Base-by-base conservation (phyloP, 2,797 vertebrate species). In the Mormyrus hasselquistii region DNA sequence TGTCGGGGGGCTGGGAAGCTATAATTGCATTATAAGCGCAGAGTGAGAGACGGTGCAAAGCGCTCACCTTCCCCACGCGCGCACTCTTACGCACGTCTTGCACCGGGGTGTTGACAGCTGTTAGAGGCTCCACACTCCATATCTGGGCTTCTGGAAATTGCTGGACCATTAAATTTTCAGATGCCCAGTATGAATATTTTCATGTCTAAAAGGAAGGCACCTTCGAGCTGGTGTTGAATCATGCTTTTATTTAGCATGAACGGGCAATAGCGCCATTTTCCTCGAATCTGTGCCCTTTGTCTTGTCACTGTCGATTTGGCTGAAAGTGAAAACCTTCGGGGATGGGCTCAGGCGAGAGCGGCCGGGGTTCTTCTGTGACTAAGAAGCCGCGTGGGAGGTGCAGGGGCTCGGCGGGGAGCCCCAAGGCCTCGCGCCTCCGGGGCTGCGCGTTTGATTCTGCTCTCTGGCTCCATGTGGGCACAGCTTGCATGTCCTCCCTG, bases 211-310 rank as follows among this genome's bases (percentile, higher is more conserved):
- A 86, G 19, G 14, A 52, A 52, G 41, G 50, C 25, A 55, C 84
- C 49, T 34, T 16, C n/a, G 55, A 12, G 49, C n/a, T 14, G 83
- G 16, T 57, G 5, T 86, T 3, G 49, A 53, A n/a, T 9, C 83
- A 38, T 86, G 84, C 84, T 86, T 86, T 86, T 86, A 86, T 86
- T 86, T 86, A 86, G 84, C 25, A 38, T 34, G 50, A 86, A 19
- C 19, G 29, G 84, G 52, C 84, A 53, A 29, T 8, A 25, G 22
- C 10, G 7, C 5, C 25, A 49, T 86, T 19, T 16, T 34, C 5
- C 8, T 25, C 38, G 7, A 19, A 22, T 83, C 79, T 10, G 9
- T 14, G 19, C 22, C 50, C 44, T 12, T 50, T 29, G 84, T 86
- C 84, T 86, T 57, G 84, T 53, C 50, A 57, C 22, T 55, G 84